phyloP scores from a whole-genome alignment of 2,113 vertebrate species.

The Genyomyrus donnyi region DNA sequence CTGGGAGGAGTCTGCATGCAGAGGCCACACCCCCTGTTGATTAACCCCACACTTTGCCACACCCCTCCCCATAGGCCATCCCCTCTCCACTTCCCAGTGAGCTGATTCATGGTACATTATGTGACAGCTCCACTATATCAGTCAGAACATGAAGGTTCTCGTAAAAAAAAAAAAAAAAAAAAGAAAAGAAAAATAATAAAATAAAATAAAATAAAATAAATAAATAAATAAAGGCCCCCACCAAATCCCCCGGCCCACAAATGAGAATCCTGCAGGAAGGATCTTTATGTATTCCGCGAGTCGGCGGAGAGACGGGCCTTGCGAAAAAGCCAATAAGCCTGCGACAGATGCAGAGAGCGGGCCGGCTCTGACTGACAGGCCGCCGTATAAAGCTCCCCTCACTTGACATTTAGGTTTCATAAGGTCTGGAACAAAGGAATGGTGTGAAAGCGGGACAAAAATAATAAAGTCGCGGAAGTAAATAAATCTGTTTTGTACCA shows the following conservation, averaged over 20 bases:
- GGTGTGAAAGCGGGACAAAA: slow-evolving; percentile 35
- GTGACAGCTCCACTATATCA: slow-evolving; percentile 75
- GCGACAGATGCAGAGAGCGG: slow-evolving; percentile 73
- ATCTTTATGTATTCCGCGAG: slow-evolving; percentile 75
- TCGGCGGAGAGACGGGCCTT: slow-evolving; percentile 70
- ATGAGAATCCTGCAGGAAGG: slow-evolving; percentile 79
- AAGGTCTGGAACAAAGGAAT: slow-evolving; percentile 53
- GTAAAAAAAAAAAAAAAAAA: slow-evolving; percentile 26
- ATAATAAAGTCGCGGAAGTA: slow-evolving; percentile 48
- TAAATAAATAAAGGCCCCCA: slow-evolving; percentile 49
- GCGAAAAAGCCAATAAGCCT: slow-evolving; percentile 76
- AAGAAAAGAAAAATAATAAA: slow-evolving; percentile 30
- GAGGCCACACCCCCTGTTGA: slow-evolving; percentile 72
- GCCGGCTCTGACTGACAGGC: slow-evolving; percentile 73
- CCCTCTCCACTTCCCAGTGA: slow-evolving; percentile 51
- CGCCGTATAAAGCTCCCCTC: slow-evolving; percentile 71
- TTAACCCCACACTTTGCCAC: slow-evolving; percentile 60
- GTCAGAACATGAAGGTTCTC: slow-evolving; percentile 77
- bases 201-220: not conserved
- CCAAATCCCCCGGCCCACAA: slow-evolving; percentile 75
- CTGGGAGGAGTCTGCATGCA: slow-evolving; percentile 68
- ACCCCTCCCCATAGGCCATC: not conserved
- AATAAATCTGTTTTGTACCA: slow-evolving; percentile 47
- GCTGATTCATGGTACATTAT: slow-evolving; percentile 80
- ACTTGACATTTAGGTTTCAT: slow-evolving; percentile 79